Conservation (phyloP, 2,113 vertebrate species). For the Rattus norvegicus region GRCr8 NC_086020.1:213423501-213424000, state of each 20-base stretch:
- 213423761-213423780: not conserved
- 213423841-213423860: slow-evolving; percentile 14
- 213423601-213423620: not conserved
- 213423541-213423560: slow-evolving; percentile 37
- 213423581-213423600: not conserved
- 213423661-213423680: slow-evolving; percentile 7
- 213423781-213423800: not conserved
- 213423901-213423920: not conserved
- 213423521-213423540: not conserved
- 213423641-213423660: not conserved
- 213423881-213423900: slow-evolving; percentile 15
- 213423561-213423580: not conserved
- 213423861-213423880: slow-evolving; percentile 24
- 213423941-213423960: slow-evolving; percentile 41
- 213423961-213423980: slow-evolving; percentile 22
- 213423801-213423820: not conserved
- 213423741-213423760: not conserved
- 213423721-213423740: not conserved
- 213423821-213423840: slow-evolving; percentile 55
- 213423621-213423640: not conserved
- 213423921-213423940: slow-evolving; percentile 41
- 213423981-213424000: not conserved
- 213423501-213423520: not conserved
- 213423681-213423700: not conserved
- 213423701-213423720: not conserved